A percentile compares a stretch with the other conserved stretches of the same genome.
Conservation (phyloP, 2,113 vertebrate genomes). For the Ceyx cyanopectus region DNA sequence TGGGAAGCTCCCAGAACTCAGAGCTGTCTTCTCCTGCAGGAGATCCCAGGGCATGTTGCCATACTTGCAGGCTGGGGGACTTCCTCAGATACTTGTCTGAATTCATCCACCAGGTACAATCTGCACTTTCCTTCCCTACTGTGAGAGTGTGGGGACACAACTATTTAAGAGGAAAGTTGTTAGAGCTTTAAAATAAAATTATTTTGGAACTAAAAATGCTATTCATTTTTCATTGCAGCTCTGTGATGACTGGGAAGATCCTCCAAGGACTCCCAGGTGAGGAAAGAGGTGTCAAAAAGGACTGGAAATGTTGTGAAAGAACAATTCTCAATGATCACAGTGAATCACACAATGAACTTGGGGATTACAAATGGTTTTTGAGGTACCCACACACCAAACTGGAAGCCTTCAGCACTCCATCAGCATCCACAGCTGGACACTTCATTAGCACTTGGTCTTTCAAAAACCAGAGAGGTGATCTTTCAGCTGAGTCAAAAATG, state of each 20-base stretch:
- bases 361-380: not conserved
- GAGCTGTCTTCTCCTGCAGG: not conserved
- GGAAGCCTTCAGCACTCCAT: not conserved
- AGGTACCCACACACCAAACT: not conserved
- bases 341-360: not conserved
- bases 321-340: not conserved
- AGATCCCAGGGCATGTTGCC: not conserved
- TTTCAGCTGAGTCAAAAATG: not conserved
- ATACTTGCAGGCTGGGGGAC: not conserved
- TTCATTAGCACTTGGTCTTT: not conserved
- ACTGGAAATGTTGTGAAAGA: not conserved
- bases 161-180: not conserved
- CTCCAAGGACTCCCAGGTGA: not conserved
- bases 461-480: not conserved
- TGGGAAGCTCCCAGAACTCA: not conserved
- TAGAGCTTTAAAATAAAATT: not conserved
- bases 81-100: not conserved
- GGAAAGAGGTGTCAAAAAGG: not conserved
- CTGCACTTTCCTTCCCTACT: not conserved
- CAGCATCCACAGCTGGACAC: not conserved
- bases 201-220: not conserved
- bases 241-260: not conserved
- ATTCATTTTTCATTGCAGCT: not conserved
- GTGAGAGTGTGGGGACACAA: not conserved
- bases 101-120: not conserved